These are phyloP conservation scores for Scelioninae gen. 2 DNA, from an alignment of 2,888 invertebrate genomes.

Conservation along the genomic window DNA sequence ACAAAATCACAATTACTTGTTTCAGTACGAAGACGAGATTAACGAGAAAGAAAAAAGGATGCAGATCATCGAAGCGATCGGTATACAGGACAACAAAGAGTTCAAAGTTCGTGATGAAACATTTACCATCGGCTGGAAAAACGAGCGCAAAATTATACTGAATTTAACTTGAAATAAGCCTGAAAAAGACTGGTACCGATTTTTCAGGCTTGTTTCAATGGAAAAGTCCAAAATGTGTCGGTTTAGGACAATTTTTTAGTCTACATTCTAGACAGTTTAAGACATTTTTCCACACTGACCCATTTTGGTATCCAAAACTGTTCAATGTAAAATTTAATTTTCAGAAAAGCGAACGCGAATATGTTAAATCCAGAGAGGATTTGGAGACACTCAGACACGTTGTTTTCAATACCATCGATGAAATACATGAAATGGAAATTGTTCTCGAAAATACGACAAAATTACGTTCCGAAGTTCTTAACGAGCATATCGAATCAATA, in stretches of 20 bases:
- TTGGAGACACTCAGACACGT: slow-evolving; percentile 75
- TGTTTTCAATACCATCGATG: slow-evolving; percentile 76
- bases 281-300: too few species aligned
- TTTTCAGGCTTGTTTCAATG: too few species aligned
- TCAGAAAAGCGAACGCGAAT: slow-evolving; percentile 77
- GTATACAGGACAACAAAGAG: slow-evolving; percentile 81
- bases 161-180: too few species aligned
- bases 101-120: slow-evolving; percentile 79
- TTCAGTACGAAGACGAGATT: slow-evolving; percentile 84
- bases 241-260: too few species aligned
- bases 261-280: too few species aligned
- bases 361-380: slow-evolving; percentile 76
- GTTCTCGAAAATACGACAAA: slow-evolving; percentile 77
- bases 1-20: slow-evolving; percentile 82
- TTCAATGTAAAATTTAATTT: slow-evolving; percentile 16
- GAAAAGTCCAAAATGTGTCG: too few species aligned
- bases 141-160: too few species aligned
- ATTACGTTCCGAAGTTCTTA: slow-evolving; percentile 78
- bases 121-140: too few species aligned
- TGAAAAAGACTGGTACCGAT: too few species aligned
- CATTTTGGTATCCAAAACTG: too few species aligned
- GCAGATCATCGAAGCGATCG: slow-evolving; percentile 76
- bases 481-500: slow-evolving; percentile 82
- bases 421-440: slow-evolving; percentile 78
- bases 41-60: slow-evolving; percentile 81